Evolutionary conservation across 2,797 vertebrate species (phyloP), one percentile per base, ranked within the genome.

Genomic region (Apodemus agrarius): DNA sequence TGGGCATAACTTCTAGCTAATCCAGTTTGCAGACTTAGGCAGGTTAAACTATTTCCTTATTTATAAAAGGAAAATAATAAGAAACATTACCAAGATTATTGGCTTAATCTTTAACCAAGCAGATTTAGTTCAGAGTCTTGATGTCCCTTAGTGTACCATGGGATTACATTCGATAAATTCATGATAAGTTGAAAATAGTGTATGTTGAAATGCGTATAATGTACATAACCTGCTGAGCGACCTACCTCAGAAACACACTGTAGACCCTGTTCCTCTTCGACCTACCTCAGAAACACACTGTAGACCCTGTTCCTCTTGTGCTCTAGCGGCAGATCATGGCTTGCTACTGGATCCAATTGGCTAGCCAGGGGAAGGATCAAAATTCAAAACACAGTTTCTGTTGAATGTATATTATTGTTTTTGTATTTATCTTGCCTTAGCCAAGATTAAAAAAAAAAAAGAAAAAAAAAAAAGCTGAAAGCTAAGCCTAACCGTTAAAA

Each of bases 51-150:
- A 16, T 86, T 82, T 91, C 31, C 57, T 93, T 86, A 65, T 92
- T 93, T 94, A 52, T 83, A 61, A 90, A 94, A 76, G 59, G 52
- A 43, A 81, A 91, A 65, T 78, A 95, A 54, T 78, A 34, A 86
- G 75, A 76, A 83, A 81, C 85, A 43, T 54, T 97, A 83, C 29
- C 59, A 95, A 40, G 87, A 49, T 72, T 72, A 84, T 80, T 40
- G 21, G 2, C 3, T 93, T 34, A 43, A 24, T 92, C n/a, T 13
- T 78, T 86, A 78, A 89, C 61, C 83, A 87, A 90, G 67, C 91
- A 89, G 80, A 89, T n/a, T 91, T 76, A 49, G 19, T 84, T 84
- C 67, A 63, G 63, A 54, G n/a, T 82, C 26, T n/a, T 75, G 46
- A 31, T 88, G 83, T 59, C 63, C 26, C 34, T 75, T 13, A 46